Base-by-base conservation (phyloP, 92 coral and sea anemone genomes). In the Palythoa grandiflora region DNA sequence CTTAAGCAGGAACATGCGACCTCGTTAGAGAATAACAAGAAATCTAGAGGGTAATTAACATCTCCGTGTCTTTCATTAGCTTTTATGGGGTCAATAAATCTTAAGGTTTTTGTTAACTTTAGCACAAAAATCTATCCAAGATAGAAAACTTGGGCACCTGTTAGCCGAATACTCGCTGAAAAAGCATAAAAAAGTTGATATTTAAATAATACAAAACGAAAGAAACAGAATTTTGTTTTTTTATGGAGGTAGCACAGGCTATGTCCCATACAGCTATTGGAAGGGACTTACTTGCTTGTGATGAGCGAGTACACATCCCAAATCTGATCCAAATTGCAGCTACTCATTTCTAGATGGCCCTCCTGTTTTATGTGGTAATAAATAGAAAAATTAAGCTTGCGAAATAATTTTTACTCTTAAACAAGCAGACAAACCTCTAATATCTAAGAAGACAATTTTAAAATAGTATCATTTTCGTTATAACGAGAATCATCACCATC, bases 241-340 rank as follows among this genome's bases (percentile, higher is more conserved):
- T 59, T 59, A 17, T 14, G 65, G 5, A 59, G 16, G 1, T 13
- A 14, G 16, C 19, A 14, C 65, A 59, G 19, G 13, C 16, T 10
- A 35, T 91, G 28, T 93, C 90, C 39, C 38, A 14, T 16, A 44
- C 19, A 73, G 3, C 4, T 37, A 2, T 80, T 16, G 59, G 40
- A 15, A 53, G n/a, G 9, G 19, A 20, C 37, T 37, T 89, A 96
- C 99, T 98, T 95, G 91, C 94, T 78, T 15, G 95, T 92, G 20
- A 95, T 89, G 5, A 92, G 92, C 16, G 93, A 71, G 88, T 96
- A 96, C 51, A 96, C 95, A 65, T 96, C 98, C 98, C 98, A 96
- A 35, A 96, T 85, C 15, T 94, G 93, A 44, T 95, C 93, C 55
- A 97, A 94, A 75, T 90, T 93, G 14, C 91, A 87, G 60, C 94